Base-by-base conservation (phyloP, 2,888 invertebrate species). In the Diogma glabrata region DNA sequence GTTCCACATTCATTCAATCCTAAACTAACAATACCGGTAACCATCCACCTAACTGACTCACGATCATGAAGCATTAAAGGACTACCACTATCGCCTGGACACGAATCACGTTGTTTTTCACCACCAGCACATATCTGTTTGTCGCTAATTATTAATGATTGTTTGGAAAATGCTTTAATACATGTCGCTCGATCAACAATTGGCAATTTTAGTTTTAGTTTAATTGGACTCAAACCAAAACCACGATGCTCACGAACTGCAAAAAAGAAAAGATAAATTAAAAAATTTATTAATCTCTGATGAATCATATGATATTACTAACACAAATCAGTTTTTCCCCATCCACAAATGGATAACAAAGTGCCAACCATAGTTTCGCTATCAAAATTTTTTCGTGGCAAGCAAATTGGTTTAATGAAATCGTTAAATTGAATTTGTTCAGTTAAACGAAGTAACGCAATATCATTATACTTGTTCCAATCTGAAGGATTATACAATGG, bases 71-170 rank as follows among this genome's bases (percentile, higher is more conserved):
- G 71, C 84, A 87, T 86, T 5, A 87, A 67, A 0, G 87, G 86
- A 4, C 86, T 86, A 1, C 87, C 87, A 1, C 84, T 67, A 46
- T 69, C 70, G 0, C 87, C 87, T 14, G 72, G 74, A 60, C 87
- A 88, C 0, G 86, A 80, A 60, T 87, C 87, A 59, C 80, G 75
- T 4, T 77, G 75, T 51, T 70, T 74, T 30, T 73, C 72, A 0
- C 87, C 83, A 3, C 87, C 87, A 9, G 84, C 84, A 60, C 86
- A 87, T 1, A 86, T 60, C 60, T 83, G 82, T 16, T 71, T 73
- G 0, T 74, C 67, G 0, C 71, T 72, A 24, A 82, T 62, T 2
- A 63, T 61, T 0, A 79, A 73, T 1, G 72, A 72, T 5, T 75
- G 65, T 1, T 63, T 58, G 10, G 64, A 63, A 58, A 80, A 78